Conservation (phyloP, 1,140 invertebrate species). For the Halesus radiatus region DNA sequence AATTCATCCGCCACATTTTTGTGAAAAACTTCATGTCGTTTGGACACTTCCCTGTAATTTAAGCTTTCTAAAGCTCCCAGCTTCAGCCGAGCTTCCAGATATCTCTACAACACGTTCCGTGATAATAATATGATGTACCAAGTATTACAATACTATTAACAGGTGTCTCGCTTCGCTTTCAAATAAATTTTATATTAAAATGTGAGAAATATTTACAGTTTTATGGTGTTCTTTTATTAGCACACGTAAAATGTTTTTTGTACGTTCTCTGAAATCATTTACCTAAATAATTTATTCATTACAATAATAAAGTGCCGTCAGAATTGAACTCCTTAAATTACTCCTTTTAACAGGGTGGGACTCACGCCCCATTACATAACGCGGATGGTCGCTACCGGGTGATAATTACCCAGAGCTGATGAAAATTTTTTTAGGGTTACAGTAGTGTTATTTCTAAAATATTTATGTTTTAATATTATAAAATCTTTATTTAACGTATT, state of each 20-base stretch:
- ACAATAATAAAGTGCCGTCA: too few relatives aligned
- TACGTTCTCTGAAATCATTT: too few relatives aligned
- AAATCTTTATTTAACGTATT: too few relatives aligned
- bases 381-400: too few relatives aligned
- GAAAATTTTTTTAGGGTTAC: too few relatives aligned
- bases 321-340: too few relatives aligned
- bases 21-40: slow-evolving; percentile 40
- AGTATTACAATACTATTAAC: not conserved
- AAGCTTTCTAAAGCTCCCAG: not conserved
- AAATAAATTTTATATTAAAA: not conserved
- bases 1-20: slow-evolving; percentile 29
- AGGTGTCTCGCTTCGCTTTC: not conserved
- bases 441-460: too few relatives aligned
- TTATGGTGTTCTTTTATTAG: not conserved
- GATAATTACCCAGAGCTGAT: too few relatives aligned
- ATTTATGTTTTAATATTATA: too few relatives aligned
- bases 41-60: not conserved
- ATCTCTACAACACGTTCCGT: not conserved
- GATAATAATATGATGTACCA: not conserved
- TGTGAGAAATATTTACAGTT: not conserved
- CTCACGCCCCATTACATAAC: too few relatives aligned
- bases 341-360: too few relatives aligned
- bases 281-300: too few relatives aligned
- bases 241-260: not conserved
- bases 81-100: not conserved